phyloP scores from a whole-genome alignment of 2,113 vertebrate species.

The Nettapus auritus region DNA sequence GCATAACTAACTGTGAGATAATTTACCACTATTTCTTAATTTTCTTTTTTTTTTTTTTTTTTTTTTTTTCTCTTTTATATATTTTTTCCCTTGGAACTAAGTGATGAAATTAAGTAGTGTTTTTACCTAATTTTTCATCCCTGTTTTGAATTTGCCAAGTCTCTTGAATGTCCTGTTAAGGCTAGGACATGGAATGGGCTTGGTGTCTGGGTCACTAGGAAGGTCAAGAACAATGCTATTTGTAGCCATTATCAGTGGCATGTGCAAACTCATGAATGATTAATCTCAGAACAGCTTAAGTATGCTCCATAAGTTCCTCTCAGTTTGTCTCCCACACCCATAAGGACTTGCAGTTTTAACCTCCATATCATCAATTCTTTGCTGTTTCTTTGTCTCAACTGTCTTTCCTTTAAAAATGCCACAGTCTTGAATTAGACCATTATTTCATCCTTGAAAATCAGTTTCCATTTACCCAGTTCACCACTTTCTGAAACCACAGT shows the following conservation, averaged over 20 bases:
- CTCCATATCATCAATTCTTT: not conserved
- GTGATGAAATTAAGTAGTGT: not conserved
- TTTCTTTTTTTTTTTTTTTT: not conserved
- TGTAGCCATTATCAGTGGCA: not conserved
- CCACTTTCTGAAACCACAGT: slow-evolving; percentile 58
- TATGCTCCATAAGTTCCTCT: not conserved
- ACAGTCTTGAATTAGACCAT: slow-evolving; percentile 27
- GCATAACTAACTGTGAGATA: not conserved
- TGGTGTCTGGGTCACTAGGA: not conserved
- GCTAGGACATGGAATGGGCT: not conserved
- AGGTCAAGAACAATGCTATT: not conserved
- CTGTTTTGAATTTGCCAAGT: not conserved
- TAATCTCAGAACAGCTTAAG: not conserved
- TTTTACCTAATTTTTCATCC: not conserved
- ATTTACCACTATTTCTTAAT: not conserved
- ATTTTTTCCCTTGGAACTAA: not conserved
- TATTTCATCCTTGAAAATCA: slow-evolving; percentile 68
- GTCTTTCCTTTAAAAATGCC: slow-evolving; percentile 21
- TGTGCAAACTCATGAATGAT: not conserved
- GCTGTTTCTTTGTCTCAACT: not conserved
- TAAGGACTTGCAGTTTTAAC: slow-evolving; percentile 26
- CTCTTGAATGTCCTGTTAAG: not conserved
- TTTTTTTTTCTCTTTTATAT: no score
- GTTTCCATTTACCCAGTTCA: slow-evolving; percentile 65
- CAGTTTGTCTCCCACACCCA: not conserved